Evolutionary conservation across 2,113 vertebrate species (phyloP), one percentile per base, ranked within the genome.

Genomic region (Aspidoscelis tigris): DNA sequence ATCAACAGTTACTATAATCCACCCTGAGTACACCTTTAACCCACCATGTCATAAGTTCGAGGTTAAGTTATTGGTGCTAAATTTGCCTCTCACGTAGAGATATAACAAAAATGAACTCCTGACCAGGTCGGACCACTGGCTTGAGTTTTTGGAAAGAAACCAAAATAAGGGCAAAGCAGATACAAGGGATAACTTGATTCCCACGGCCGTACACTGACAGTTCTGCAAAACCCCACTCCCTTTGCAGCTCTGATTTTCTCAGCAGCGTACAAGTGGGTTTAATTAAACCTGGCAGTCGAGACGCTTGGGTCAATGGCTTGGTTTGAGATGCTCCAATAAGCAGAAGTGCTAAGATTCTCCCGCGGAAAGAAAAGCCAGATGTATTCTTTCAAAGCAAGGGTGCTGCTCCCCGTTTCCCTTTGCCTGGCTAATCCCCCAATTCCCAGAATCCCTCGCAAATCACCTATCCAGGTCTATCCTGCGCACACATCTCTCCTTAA

Each of bases 321-420:
- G 55, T 84, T 84, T 79, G 76, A 66, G 77, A 79, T 79, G 77
- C 76, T 84, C 76, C 83, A 74, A 79, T 84, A 84, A 84, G 12
- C 83, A 50, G 21, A 55, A 65, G 26, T 11, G 11, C 7, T n/a
- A 65, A 61, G 71, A 65, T 39, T 79, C 71, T 65, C 70, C 76
- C 24, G 68, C 26, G 70, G 77, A 73, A 73, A 78, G 68, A 73
- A 73, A 78, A 55, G 83, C 53, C n/a, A 55, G 53, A 53, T 64
- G 50, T 39, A 26, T 43, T 33, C 41, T 65, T 79, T 26, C 68
- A 65, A 79, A 72, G 41, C 41, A 33, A 53, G 61, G 69, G 69
- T 61, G 65, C 75, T 61, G 65, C 75, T 78, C 76, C 69, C 83
- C 11, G 41, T 66, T 74, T 66, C 76, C n/a, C 50, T 16, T 72